Evolutionary conservation across 2,797 vertebrate species (phyloP), one percentile per base, ranked within the genome.

Genomic region (Oreonectes daqikongensis): DNA sequence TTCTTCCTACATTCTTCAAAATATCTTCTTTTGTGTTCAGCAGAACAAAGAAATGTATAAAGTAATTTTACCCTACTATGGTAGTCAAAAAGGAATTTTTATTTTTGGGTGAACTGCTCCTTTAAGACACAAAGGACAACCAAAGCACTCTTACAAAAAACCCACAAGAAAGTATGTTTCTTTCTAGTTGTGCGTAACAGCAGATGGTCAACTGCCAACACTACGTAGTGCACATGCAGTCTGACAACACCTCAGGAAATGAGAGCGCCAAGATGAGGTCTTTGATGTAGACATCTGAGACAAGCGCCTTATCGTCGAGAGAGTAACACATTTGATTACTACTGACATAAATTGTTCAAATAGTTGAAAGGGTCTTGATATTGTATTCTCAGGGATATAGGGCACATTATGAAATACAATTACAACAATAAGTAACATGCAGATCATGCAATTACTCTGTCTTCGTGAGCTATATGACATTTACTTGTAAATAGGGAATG

Each of bases 201-300:
- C 73, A 75, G 50, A 67, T 75, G 73, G 63, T 75, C 20, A n/a
- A 44, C 38, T 57, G n/a, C 66, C 50, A 75, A 57, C 72, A 57
- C 63, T 24, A 28, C 11, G 17, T 20, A 35, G 48, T 17, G 59
- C 38, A 22, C 72, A 57, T 46, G 5, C 50, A 57, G 48, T 26
- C 73, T 75, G 52, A 75, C 32, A 65, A 65, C 50, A 75, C 63
- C 26, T 22, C 38, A 57, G 73, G 52, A 75, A 32, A 42, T 18
- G 18, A 75, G 24, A 22, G 26, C 4, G 20, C 22, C 61, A 74
- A 67, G 4, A 57, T 4, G 14, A 12, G 2, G 18, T 30, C 57
- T 61, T 72, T n/a, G 40, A 22, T 30, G 69, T 22, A 61, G 12
- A 61, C 48, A 66, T 35, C 61, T 30, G 32, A 55, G 72, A 66